phyloP scores from a whole-genome alignment of 2,797 vertebrate genomes.

The Hippopotamyrus pictus region DNA sequence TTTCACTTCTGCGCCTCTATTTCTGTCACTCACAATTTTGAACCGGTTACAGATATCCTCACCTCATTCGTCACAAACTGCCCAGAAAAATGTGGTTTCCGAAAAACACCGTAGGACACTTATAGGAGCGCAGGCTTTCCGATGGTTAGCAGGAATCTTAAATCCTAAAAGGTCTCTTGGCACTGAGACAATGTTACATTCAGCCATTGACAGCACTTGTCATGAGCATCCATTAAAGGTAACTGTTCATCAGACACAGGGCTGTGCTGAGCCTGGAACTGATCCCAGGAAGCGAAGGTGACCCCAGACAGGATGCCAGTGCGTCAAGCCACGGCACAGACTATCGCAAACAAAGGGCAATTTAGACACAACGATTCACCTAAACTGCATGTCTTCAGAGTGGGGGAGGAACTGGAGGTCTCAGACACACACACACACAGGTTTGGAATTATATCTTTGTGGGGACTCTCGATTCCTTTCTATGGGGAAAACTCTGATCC shows the following conservation, averaged over 20 bases:
- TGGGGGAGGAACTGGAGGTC: background rate
- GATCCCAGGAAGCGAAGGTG: background rate
- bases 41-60: background rate
- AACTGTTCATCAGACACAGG: background rate
- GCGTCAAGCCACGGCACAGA: background rate
- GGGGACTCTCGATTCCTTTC: background rate
- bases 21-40: background rate
- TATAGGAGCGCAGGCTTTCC: background rate
- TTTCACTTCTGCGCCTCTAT: background rate
- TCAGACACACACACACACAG: background rate
- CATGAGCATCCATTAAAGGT: slow-evolving; percentile 13
- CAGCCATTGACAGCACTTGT: background rate
- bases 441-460: background rate
- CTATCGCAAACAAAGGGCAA: background rate
- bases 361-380: background rate
- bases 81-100: background rate
- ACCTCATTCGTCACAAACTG: background rate
- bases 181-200: background rate
- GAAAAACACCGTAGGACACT: background rate
- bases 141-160: background rate
- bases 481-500: background rate
- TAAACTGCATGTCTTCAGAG: background rate
- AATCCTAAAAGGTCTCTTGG: background rate
- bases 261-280: background rate
- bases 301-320: background rate